Percentiles rank a stretch among this genome's conserved stretches.
Evolutionary conservation across 2,888 invertebrate genomes (phyloP).

Genomic region (Ophion ventricosus): DNA sequence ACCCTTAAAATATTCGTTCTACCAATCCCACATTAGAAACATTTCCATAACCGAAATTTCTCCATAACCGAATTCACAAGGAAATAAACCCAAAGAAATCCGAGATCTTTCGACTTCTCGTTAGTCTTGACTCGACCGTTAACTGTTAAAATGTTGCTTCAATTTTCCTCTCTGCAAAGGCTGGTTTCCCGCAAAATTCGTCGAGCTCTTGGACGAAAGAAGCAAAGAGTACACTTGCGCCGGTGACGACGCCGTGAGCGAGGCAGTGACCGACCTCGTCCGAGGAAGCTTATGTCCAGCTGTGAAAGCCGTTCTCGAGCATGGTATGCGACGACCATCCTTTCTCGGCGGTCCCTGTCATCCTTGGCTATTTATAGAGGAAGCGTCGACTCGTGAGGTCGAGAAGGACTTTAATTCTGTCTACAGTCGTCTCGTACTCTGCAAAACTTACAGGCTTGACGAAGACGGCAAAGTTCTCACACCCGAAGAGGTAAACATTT

Average conservation of each 20-base stretch:
- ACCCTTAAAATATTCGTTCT: too few relatives aligned
- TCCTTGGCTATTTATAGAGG: constrained; percentile 99
- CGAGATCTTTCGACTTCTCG: too few relatives aligned
- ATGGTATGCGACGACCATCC: constrained; percentile 96
- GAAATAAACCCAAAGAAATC: too few relatives aligned
- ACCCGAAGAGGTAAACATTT: constrained; percentile 93
- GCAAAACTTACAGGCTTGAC: constrained; percentile 98
- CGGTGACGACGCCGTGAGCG: constrained; percentile 98
- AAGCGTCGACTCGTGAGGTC: constrained; percentile 97
- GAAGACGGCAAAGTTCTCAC: constrained; percentile 99
- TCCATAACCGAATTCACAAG: too few relatives aligned
- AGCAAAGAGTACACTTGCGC: constrained; percentile 95
- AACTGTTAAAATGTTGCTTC: background rate
- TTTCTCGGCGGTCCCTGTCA: constrained; percentile 96
- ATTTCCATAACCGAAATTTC: too few relatives aligned
- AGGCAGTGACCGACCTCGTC: constrained; percentile 98
- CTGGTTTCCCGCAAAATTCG: constrained; percentile 99
- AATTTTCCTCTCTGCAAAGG: constrained; percentile 83
- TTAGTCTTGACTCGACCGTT: too few relatives aligned
- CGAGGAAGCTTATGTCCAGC: constrained; percentile 96
- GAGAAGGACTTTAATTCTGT: constrained; percentile 99
- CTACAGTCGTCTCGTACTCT: constrained; percentile 97
- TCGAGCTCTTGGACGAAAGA: constrained; percentile 97
- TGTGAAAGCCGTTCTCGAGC: constrained; percentile 96
- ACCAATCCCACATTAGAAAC: too few relatives aligned